Evolutionary conservation across 2,888 invertebrate genomes (phyloP).

Genomic region (Nemotelus pantherinus): DNA sequence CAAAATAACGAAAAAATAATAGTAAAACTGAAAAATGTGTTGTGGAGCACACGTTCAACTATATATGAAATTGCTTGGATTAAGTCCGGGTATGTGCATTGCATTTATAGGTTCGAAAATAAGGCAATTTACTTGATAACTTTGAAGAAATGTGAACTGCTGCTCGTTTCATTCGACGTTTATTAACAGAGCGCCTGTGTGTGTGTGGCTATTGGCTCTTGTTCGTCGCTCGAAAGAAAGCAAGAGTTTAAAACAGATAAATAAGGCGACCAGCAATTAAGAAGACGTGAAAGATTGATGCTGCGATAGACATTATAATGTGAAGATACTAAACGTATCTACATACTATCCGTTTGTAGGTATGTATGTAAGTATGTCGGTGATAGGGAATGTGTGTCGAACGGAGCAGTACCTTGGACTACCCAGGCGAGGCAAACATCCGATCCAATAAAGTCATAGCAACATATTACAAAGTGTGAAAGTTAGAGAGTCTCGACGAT

Average conservation of each 20-base stretch:
- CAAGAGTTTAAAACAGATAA: conserved; percentile 18
- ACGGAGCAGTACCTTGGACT: neutral
- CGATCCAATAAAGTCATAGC: conserved; percentile 22
- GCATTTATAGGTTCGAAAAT: neutral
- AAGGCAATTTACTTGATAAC: no score
- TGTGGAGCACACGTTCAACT: conserved; percentile 7
- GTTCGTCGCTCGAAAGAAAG: neutral
- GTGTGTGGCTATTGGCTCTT: no score
- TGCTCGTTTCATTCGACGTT: no score
- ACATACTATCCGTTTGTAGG: no score
- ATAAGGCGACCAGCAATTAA: conserved; percentile 35
- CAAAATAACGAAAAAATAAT: neutral
- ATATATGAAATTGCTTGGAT: neutral
- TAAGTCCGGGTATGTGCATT: neutral
- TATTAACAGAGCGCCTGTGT: no score
- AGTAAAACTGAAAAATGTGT: neutral
- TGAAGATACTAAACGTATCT: neutral
- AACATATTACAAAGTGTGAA: conserved; percentile 15
- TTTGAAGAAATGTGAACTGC: no score
- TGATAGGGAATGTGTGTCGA: neutral
- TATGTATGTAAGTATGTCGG: conserved; percentile 3
- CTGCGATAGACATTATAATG: conserved; percentile 33
- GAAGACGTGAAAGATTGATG: conserved; percentile 40
- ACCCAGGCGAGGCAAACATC: neutral
- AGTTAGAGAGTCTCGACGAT: conserved; percentile 31